Conservation (phyloP, 2,888 invertebrate genomes). For the Aethes cnicana region DNA sequence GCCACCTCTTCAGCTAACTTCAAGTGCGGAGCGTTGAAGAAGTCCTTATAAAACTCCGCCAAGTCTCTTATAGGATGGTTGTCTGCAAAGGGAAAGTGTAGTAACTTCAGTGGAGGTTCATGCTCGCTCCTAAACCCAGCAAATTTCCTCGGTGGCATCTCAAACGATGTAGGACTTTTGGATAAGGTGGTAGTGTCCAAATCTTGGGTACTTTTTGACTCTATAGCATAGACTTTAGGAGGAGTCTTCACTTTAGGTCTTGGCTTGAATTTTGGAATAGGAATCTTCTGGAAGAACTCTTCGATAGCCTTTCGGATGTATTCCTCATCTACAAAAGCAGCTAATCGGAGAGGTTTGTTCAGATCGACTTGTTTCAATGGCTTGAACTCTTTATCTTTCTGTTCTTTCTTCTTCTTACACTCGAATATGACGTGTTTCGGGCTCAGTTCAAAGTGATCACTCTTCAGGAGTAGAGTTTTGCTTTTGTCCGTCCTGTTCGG, state of each 20-base stretch:
- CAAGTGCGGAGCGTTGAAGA: constrained; percentile 86
- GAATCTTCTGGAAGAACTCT: constrained; percentile 65
- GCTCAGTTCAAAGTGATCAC: constrained; percentile 94
- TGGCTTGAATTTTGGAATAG: constrained; percentile 61
- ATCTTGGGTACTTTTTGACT: constrained; percentile 67
- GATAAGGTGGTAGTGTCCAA: constrained; percentile 53
- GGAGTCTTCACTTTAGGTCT: constrained; percentile 63
- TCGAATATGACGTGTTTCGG: constrained; percentile 84
- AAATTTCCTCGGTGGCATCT: constrained; percentile 72
- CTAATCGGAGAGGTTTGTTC: constrained; percentile 87
- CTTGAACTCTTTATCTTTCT: constrained; percentile 55
- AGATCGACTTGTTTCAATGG: constrained; percentile 79
- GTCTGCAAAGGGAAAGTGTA: constrained; percentile 91
- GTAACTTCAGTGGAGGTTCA: constrained; percentile 85
- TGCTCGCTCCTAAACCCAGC: constrained; percentile 70
- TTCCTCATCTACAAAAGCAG: constrained; percentile 87
- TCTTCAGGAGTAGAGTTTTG: constrained; percentile 90
- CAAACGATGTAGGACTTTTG: constrained; percentile 67
- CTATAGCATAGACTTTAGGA: constrained; percentile 38
- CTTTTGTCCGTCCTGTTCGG: constrained; percentile 89
- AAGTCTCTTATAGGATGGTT: constrained; percentile 87
- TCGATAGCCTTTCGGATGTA: constrained; percentile 58
- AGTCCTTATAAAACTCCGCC: constrained; percentile 90
- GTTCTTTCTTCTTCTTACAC: constrained; percentile 83
- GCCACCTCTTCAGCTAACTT: constrained; percentile 56